Evolutionary conservation across 2,888 invertebrate genomes (phyloP).

Genomic region (Pollenia angustigena): DNA sequence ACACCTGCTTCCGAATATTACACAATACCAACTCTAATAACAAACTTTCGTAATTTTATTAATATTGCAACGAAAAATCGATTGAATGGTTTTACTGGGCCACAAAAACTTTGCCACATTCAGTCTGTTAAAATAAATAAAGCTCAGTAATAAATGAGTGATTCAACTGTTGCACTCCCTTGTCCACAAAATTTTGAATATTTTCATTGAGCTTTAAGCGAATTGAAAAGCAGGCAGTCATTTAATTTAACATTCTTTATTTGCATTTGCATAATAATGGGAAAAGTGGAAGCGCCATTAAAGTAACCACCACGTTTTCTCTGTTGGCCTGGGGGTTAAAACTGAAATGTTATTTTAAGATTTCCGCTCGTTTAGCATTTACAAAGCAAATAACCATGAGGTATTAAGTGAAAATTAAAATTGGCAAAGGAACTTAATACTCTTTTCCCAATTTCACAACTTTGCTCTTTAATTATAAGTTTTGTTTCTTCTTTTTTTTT

Average conservation of each 20-base stretch:
- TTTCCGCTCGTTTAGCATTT: constrained; percentile 27
- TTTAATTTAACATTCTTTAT: constrained; percentile 26
- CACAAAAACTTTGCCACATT: not conserved
- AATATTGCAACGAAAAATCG: not conserved
- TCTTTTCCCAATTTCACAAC: not conserved
- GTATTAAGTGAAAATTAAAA: constrained; percentile 28
- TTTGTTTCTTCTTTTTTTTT: too few relatives aligned
- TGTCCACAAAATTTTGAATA: constrained; percentile 3
- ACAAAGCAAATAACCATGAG: constrained; percentile 37
- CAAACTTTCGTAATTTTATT: not conserved
- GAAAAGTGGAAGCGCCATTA: not conserved
- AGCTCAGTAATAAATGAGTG: not conserved
- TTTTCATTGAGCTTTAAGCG: constrained; percentile 10
- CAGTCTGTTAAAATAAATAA: not conserved
- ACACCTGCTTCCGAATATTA: constrained; percentile 7
- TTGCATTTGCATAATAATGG: constrained; percentile 8
- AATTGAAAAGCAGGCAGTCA: constrained; percentile 14
- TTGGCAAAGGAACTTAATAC: constrained; percentile 20
- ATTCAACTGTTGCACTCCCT: constrained; percentile 33
- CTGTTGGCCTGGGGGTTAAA: constrained; percentile 17
- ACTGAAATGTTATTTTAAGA: constrained; percentile 15
- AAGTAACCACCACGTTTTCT: not conserved
- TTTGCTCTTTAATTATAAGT: not conserved
- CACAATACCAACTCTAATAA: not conserved
- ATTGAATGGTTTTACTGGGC: not conserved